Evolutionary conservation across 2,888 invertebrate genomes (phyloP), one percentile per base, ranked within the genome.

Genomic region (Troides helena): DNA sequence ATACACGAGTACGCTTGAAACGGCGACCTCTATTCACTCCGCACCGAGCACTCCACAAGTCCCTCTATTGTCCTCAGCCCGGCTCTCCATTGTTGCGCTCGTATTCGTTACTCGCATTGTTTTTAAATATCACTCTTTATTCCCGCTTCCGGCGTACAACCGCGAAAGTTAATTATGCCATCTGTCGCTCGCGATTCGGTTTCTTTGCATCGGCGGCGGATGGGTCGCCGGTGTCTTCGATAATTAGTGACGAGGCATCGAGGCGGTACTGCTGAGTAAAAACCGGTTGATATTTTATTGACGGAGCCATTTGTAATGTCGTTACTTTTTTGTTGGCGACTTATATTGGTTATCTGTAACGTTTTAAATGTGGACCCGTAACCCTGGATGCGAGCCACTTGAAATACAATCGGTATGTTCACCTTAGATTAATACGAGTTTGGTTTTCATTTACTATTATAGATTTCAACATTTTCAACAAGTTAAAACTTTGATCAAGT

Each of bases 81-180:
- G 69, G 61, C 69, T 43, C 65, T 43, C 70, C 58, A 71, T 71
- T 71, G 70, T 71, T 71, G 46, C 56, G 17, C n/a, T 64, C 67
- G 68, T 50, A 63, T 71, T 71, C 68, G 71, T 71, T 68, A 71
- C 68, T 71, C 60, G 43, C 68, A 71, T 71, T 71, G 71, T 71
- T 71, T 71, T 71, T 68, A 71, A 71, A 71, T 71, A 71, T 70
- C 65, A 68, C 70, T 64, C 66, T 68, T 67, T 65, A 70, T 70
- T 70, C 65, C 64, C 69, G 66, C 30, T 65, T 60, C 68, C 70
- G 68, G 67, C 59, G 67, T 62, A 72, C 75, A 66, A 70, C 72
- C 72, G 72, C 60, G 62, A 69, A 74, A 75, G 77, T 80, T 83
- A 82, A 83, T 84, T 82, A 83, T 76, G 76, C 80, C 84, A 83